Percentiles rank a stretch among this genome's conserved stretches.
Conservation (phyloP, 2,888 invertebrate species). For the Mesochorus sp. region DNA sequence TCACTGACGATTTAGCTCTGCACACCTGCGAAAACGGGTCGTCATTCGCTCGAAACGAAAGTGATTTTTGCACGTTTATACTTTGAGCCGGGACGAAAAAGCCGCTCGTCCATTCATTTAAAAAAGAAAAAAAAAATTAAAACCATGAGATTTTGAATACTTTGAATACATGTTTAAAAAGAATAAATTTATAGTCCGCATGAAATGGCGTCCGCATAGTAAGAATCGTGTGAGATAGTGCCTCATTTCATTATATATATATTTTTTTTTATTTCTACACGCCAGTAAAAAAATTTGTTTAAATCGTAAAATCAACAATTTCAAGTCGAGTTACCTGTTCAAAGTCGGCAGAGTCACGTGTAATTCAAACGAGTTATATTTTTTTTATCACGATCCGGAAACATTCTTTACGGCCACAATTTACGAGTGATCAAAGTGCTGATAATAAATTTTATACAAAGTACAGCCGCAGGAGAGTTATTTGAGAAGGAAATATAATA, state of each 20-base stretch:
- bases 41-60: slow-evolving; percentile 25
- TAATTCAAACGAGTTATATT: too few species aligned
- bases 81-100: slow-evolving; percentile 11
- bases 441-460: slow-evolving; percentile 44
- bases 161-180: too few species aligned
- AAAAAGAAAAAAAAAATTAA: neutral
- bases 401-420: slow-evolving; percentile 49
- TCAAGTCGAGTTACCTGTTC: slow-evolving; percentile 15
- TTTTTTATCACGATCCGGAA: slow-evolving; percentile 39
- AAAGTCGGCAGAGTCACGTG: slow-evolving; percentile 15
- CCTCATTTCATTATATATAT: neutral
- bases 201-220: slow-evolving; percentile 40
- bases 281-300: slow-evolving; percentile 7
- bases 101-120: neutral
- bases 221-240: slow-evolving; percentile 14
- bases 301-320: slow-evolving; percentile 7
- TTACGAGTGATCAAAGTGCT: slow-evolving; percentile 28
- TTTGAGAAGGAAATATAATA: neutral
- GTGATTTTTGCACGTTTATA: slow-evolving; percentile 33
- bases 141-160: neutral
- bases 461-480: slow-evolving; percentile 15
- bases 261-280: neutral
- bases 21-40: slow-evolving; percentile 21
- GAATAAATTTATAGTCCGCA: slow-evolving; percentile 27
- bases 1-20: slow-evolving; percentile 36